A percentile compares a stretch with the other conserved stretches of the same genome.
phyloP scores from a whole-genome alignment of 2,888 invertebrate species.

The Sepiola atlantica region DNA sequence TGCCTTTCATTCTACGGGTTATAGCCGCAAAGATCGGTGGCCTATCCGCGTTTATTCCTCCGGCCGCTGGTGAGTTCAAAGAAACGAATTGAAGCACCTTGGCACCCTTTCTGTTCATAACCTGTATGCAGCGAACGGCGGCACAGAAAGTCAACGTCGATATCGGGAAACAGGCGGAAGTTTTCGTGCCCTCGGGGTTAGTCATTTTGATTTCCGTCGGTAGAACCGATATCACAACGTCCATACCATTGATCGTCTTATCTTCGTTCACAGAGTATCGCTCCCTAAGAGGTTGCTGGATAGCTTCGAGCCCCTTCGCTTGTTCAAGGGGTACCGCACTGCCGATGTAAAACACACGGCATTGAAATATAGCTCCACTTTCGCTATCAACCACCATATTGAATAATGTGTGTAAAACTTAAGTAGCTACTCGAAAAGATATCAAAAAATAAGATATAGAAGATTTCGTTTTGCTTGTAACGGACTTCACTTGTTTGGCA shows the following conservation, averaged over 20 bases:
- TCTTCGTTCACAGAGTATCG: conserved; percentile 67
- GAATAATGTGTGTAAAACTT: not conserved
- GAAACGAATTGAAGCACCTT: conserved; percentile 67
- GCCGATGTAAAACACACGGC: conserved; percentile 73
- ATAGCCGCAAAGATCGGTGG: conserved; percentile 74
- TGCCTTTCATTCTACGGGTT: conserved; percentile 69
- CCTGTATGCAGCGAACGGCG: conserved; percentile 69
- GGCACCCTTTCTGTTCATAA: conserved; percentile 60
- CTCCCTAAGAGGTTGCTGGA: conserved; percentile 70
- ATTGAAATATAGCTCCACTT: conserved; percentile 60
- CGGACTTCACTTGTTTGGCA: too few species aligned
- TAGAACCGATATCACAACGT: conserved; percentile 96
- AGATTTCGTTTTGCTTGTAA: too few species aligned
- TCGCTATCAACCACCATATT: conserved; percentile 55
- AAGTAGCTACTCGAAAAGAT: too few species aligned
- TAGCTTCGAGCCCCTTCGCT: conserved; percentile 69
- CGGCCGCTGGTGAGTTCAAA: conserved; percentile 67
- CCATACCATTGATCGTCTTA: conserved; percentile 67
- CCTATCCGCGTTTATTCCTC: conserved; percentile 59
- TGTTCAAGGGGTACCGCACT: conserved; percentile 72
- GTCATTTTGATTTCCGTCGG: conserved; percentile 93
- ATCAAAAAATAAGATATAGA: too few species aligned
- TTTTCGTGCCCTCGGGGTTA: conserved; percentile 80
- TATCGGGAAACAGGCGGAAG: conserved; percentile 72
- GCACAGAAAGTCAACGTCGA: conserved; percentile 71